These are phyloP conservation scores for Oreocharis arfaki DNA, from an alignment of 2,113 vertebrate genomes.

Conservation along the genomic window DNA sequence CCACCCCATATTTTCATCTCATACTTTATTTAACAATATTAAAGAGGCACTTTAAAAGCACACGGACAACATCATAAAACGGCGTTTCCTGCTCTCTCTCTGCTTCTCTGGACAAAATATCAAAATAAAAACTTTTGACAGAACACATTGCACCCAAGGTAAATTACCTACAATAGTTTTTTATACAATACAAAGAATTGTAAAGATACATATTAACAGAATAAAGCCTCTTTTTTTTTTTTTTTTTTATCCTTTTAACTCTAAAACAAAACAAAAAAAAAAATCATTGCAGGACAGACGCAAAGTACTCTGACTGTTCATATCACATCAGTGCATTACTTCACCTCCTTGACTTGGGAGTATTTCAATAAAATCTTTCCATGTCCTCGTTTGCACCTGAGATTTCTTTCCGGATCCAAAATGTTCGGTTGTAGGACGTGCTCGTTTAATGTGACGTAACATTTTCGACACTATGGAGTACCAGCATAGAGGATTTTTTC, in stretches of 20 bases:
- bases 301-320: conserved; percentile 78
- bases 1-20: conserved; percentile 47
- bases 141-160: conserved; percentile 88
- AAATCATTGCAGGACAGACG: conserved; percentile 71
- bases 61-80: conserved; percentile 80
- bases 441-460: not conserved
- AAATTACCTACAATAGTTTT: conserved; percentile 85
- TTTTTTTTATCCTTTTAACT: conserved; percentile 73
- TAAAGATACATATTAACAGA: conserved; percentile 89
- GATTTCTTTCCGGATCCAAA: conserved; percentile 73
- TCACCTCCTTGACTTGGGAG: conserved; percentile 79
- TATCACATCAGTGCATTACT: conserved; percentile 89
- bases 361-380: conserved; percentile 66
- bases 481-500: conserved; percentile 67
- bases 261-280: conserved; percentile 70
- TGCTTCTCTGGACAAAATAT: conserved; percentile 84
- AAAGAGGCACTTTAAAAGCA: conserved; percentile 83
- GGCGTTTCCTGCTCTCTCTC: conserved; percentile 77
- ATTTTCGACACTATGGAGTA: conserved; percentile 67
- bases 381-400: conserved; percentile 83
- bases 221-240: conserved; percentile 78
- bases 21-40: conserved; percentile 69
- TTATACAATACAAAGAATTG: conserved; percentile 81
- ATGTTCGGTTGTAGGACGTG: conserved; percentile 55
- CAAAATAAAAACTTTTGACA: conserved; percentile 95